Evolutionary conservation across 2,797 vertebrate species (phyloP), one percentile per base, ranked within the genome.

Genomic region (Monodelphis domestica): DNA sequence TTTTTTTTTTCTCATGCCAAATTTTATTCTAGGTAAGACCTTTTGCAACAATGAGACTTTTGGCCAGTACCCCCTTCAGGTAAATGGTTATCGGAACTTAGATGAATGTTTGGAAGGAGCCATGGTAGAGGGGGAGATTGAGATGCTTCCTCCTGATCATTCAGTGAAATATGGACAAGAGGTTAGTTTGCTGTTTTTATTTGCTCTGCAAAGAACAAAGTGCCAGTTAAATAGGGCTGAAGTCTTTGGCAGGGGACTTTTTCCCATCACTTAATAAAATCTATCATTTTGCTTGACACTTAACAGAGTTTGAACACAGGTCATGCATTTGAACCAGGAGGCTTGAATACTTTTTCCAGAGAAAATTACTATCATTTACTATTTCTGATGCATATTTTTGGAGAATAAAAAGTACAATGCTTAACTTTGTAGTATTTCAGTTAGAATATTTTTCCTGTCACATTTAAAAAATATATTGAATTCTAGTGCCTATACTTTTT

Each of bases 1-100:
- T 93, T 95, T 91, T 29, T 88, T 63, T n/a, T 30, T 78, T 84
- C 84, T 50, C 63, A 84, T 84, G 24, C 24, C 21, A 50, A 50
- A 50, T 26, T 54, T 51, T 56, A 6, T 57, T 94, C 90, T 96
- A 99, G 99, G 99, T 95, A 99, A 99, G 94, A 98, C 98, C 1
- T 98, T 99, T 95, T 99, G 98, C 96, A 99, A 99, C 97, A 99
- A 99, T 0, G 99, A 99, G 98, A 99, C 99, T 97, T 99, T 99
- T 91, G 99, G 99, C 55, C 99, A 99, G 98, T 99, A 99, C 95
- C 99, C 99, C n/a, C 99, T 99, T 88, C 99, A 99, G 98, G 99
- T 99, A 87, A 99, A 99, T 0, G 99, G 99, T 91, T 99, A 99
- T 98, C 99, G 96, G 95, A 99, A 99, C 98, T 97, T 99, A 98